Base-by-base conservation (phyloP, 37 sponge, comb jelly and placozoan genomes). In the Chondrilla cf. caribensis region DNA sequence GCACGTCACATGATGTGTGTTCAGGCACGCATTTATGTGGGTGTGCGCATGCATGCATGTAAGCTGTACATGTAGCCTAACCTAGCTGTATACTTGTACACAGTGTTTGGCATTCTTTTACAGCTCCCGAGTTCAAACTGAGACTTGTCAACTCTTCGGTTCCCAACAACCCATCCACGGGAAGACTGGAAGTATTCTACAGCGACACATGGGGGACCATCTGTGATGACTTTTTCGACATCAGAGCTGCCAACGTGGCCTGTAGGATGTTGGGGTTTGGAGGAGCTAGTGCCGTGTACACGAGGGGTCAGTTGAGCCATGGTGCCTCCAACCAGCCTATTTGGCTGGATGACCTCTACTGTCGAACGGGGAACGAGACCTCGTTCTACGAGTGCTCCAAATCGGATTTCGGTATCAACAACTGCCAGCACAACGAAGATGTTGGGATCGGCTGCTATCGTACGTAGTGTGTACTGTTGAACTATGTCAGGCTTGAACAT, bases 201-300 rank as follows among this genome's bases (percentile, higher is more conserved):
- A 73, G 40, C 5, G 44, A 39, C 42, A n/a, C 15, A 14, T 73
- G 76, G 76, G 76, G 76, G 25, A 73, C 76, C 21, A 22, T 73
- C 43, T 73, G 76, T 40, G 76, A 73, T 73, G 76, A 73, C 44
- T 38, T 39, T 21, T 73, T 73, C 40, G 44, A 73, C 76, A 73
- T 73, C 2, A 73, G 40, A 1, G 42, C 76, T 40, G 9, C 76
- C 18, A 0, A 37, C 18, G 76, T 73, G 3, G 44, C 44, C 24
- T 73, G 76, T 24, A 0, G 44, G 24, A 73, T 73, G 76, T 21
- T 73, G 17, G 44, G 44, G 1, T 73, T 73, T 73, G 76, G 76
- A 39, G 76, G 76, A 6, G 76, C 76, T 9, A 19, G 36, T 17
- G 76, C 0, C 25, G 19, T 73, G 25, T 42, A 73, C 25, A 40